A percentile compares a stretch with the other conserved stretches of the same genome.
phyloP scores from a whole-genome alignment of 2,888 invertebrate genomes.

The Agelastica alni region DNA sequence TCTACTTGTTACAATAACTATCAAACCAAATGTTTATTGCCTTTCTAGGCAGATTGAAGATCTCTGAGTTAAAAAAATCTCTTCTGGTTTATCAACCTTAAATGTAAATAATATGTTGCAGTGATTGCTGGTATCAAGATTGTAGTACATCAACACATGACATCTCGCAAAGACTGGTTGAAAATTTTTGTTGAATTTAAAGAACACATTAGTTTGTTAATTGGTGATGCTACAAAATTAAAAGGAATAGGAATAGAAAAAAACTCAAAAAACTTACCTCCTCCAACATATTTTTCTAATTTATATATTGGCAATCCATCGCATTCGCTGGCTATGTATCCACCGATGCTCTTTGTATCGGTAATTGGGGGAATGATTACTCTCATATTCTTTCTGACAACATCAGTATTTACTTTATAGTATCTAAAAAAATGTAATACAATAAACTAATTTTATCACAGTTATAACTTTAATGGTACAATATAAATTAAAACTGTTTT shows the following conservation, averaged over 20 bases:
- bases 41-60: no score
- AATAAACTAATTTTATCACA: no score
- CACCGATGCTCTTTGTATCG: conserved; percentile 67
- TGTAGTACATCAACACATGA: conserved; percentile 43
- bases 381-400: conserved; percentile 75
- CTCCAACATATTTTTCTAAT: conserved; percentile 68
- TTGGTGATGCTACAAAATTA: no score
- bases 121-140: no score
- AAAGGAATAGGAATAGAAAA: no score
- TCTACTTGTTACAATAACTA: no score
- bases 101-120: conserved; percentile 16
- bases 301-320: conserved; percentile 71
- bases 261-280: no score
- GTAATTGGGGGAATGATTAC: conserved; percentile 73
- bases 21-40: conserved; percentile 4
- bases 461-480: no score
- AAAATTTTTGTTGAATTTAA: conserved; percentile 24
- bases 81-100: conserved; percentile 12
- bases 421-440: conserved; percentile 57
- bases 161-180: conserved; percentile 36
- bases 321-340: conserved; percentile 74
- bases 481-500: no score
- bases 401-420: conserved; percentile 80
- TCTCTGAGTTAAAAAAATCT: no score
- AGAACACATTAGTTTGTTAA: no score